Conservation (phyloP, 2,797 vertebrate species). For the Enteromius paludinosus region DNA sequence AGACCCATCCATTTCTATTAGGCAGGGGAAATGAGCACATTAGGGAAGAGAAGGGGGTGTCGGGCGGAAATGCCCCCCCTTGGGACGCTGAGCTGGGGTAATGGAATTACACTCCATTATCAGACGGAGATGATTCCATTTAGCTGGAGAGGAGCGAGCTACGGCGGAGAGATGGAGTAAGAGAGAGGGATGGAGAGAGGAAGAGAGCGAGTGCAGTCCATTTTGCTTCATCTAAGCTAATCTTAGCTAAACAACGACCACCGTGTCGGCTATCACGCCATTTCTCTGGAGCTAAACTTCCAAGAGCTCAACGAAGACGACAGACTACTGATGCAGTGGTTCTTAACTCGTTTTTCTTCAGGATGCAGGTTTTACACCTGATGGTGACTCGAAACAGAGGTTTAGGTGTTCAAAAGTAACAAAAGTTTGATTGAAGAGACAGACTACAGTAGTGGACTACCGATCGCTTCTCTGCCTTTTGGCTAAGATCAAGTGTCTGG, state of each 20-base stretch:
- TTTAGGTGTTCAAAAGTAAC: neutral
- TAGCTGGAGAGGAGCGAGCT: conserved; percentile 37
- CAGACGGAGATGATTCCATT: conserved; percentile 60
- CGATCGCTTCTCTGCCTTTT: too few species aligned
- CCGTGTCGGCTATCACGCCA: neutral
- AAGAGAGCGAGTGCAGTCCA: conserved; percentile 31
- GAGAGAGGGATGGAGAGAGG: conserved; percentile 28
- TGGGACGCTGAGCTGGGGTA: conserved; percentile 60
- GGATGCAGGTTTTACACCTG: neutral
- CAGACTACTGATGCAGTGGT: neutral
- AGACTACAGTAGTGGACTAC: too few species aligned
- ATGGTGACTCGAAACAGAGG: neutral
- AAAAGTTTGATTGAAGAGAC: neutral
- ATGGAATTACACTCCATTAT: conserved; percentile 68
- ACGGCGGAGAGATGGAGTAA: conserved; percentile 36
- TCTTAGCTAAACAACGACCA: conserved; percentile 47
- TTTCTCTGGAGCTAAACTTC: conserved; percentile 24
- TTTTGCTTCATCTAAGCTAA: conserved; percentile 46
- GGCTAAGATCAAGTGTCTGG: too few species aligned
- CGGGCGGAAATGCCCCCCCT: conserved; percentile 55
- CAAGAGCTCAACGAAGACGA: conserved; percentile 4
- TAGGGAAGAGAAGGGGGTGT: conserved; percentile 56
- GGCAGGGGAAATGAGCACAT: conserved; percentile 63
- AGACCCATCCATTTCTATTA: conserved; percentile 63
- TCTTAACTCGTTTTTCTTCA: neutral